These are phyloP conservation scores for Chinchilla lanigera DNA, from an alignment of 2,113 vertebrate species.

Conservation along the genomic window DNA sequence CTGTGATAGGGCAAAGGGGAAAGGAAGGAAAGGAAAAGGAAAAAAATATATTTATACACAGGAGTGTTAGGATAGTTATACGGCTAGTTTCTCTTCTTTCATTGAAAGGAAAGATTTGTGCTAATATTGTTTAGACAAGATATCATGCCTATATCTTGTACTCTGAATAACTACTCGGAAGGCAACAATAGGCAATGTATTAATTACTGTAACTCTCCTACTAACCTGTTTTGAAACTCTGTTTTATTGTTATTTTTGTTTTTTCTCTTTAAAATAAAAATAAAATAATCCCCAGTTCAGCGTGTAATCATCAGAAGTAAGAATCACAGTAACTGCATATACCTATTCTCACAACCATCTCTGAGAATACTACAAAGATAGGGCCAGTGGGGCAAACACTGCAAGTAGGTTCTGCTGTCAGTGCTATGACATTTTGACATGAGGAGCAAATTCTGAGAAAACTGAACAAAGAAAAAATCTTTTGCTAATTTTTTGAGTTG, in stretches of 20 bases:
- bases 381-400: neutral
- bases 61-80: neutral
- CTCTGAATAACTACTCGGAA: neutral
- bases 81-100: neutral
- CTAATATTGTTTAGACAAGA: neutral
- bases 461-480: neutral
- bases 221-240: neutral
- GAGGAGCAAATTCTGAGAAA: neutral
- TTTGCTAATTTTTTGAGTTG: neutral
- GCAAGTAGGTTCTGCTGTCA: neutral
- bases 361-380: neutral
- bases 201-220: neutral
- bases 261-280: neutral
- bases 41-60: neutral
- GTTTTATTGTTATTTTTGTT: neutral
- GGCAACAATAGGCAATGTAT: neutral
- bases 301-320: constrained; percentile 8
- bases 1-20: neutral
- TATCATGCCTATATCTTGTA: neutral
- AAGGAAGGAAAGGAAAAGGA: too few species aligned
- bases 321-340: neutral
- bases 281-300: neutral
- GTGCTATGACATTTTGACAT: neutral
- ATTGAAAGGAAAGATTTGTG: neutral
- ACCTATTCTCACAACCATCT: neutral